A percentile compares a stretch with the other conserved stretches of the same genome.
These are phyloP conservation scores for Xanthia togata DNA, from an alignment of 2,888 invertebrate genomes.

Conservation along the genomic window DNA sequence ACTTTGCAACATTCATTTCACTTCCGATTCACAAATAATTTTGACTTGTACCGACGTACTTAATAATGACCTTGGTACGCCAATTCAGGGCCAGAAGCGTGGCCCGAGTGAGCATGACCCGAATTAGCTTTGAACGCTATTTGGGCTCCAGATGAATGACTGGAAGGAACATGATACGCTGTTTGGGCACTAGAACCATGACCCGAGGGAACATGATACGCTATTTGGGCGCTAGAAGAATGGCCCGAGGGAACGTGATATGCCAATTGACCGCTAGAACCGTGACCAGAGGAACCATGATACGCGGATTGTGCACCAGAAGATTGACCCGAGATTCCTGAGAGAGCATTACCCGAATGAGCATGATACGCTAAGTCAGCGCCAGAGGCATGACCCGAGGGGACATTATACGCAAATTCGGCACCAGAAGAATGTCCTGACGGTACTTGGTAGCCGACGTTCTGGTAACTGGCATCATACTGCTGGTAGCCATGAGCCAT, in stretches of 20 bases:
- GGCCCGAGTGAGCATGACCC: constrained; percentile 22
- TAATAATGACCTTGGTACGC: constrained; percentile 26
- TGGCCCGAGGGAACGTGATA: constrained; percentile 11
- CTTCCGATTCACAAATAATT: not conserved
- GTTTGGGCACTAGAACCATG: not conserved
- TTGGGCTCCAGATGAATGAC: constrained; percentile 23
- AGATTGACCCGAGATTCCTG: constrained; percentile 30
- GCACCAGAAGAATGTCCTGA: constrained; percentile 25
- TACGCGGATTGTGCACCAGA: constrained; percentile 10
- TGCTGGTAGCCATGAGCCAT: constrained; percentile 39
- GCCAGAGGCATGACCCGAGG: constrained; percentile 31
- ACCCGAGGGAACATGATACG: constrained; percentile 15
- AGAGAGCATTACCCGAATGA: constrained; percentile 34
- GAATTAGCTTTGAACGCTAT: constrained; percentile 11
- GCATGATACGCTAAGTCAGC: constrained; percentile 45
- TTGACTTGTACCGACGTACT: not conserved
- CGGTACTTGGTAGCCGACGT: constrained; percentile 28
- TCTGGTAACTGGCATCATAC: constrained; percentile 39
- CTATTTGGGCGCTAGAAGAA: not conserved
- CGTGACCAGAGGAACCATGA: not conserved
- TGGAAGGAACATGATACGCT: constrained; percentile 4
- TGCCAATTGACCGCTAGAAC: constrained; percentile 1
- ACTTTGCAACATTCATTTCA: constrained; percentile 16
- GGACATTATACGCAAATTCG: constrained; percentile 19
- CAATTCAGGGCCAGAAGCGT: constrained; percentile 17